Percentiles rank a stretch among this genome's conserved stretches.
phyloP scores from a whole-genome alignment of 2,888 invertebrate genomes.

The Heliconius hortense region DNA sequence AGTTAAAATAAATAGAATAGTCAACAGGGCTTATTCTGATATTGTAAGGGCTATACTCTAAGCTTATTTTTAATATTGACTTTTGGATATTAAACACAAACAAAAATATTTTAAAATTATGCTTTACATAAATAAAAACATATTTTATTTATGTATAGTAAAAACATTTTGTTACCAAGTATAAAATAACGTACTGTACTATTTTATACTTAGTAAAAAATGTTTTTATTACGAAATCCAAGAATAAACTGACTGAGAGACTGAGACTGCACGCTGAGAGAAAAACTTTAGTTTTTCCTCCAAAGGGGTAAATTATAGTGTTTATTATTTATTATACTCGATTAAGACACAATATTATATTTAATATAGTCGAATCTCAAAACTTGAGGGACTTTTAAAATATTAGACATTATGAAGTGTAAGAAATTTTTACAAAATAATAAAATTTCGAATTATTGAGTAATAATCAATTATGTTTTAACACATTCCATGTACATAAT shows the following conservation, averaged over 20 bases:
- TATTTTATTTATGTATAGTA: background rate
- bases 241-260: background rate
- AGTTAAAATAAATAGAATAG: conserved; percentile 6
- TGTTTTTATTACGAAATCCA: background rate
- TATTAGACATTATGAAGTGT: no score
- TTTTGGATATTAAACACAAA: background rate
- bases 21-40: background rate
- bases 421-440: no score
- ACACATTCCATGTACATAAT: no score
- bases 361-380: no score
- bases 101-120: background rate
- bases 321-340: background rate
- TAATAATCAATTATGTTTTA: no score
- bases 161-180: no score
- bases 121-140: background rate
- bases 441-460: no score
- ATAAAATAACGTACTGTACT: background rate
- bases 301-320: background rate
- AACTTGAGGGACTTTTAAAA: no score
- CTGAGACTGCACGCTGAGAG: background rate
- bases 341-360: background rate
- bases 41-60: background rate
- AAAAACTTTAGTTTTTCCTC: background rate
- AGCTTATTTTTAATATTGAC: background rate
- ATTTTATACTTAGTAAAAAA: background rate